A percentile compares a stretch with the other conserved stretches of the same genome.
These are phyloP conservation scores for Lasius platythorax DNA, from an alignment of 2,888 invertebrate species.

Conservation along the genomic window DNA sequence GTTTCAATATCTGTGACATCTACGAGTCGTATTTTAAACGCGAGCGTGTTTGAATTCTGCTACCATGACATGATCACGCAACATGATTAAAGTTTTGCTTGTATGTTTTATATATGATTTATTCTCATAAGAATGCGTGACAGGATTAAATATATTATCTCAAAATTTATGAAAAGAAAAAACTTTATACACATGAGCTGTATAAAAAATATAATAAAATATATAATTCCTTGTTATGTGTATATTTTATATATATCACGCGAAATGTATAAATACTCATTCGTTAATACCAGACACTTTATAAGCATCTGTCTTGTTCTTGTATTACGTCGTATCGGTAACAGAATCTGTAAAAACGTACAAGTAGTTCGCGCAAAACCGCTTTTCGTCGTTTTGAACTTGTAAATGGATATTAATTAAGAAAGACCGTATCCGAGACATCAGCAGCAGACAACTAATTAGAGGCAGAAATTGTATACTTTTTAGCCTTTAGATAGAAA, in stretches of 20 bases:
- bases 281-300: not conserved
- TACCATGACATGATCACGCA: not conserved
- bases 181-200: too few relatives aligned
- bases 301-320: conserved; percentile 17
- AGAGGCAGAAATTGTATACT: conserved; percentile 61
- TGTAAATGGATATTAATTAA: conserved; percentile 78
- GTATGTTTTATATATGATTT: not conserved
- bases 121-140: not conserved
- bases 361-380: conserved; percentile 38
- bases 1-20: conserved; percentile 29
- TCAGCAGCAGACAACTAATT: conserved; percentile 67
- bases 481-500: conserved; percentile 39
- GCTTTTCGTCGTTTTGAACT: conserved; percentile 42
- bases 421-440: conserved; percentile 74
- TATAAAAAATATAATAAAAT: too few relatives aligned
- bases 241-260: too few relatives aligned
- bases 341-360: conserved; percentile 47
- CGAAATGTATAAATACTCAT: not conserved
- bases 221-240: too few relatives aligned
- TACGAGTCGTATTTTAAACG: not conserved
- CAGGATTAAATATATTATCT: not conserved
- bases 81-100: not conserved
- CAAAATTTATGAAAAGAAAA: too few relatives aligned
- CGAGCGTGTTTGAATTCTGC: conserved; percentile 16
- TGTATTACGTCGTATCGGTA: conserved; percentile 61